Evolutionary conservation across 2,113 vertebrate genomes (phyloP).

Genomic region (Eublepharis macularius): DNA sequence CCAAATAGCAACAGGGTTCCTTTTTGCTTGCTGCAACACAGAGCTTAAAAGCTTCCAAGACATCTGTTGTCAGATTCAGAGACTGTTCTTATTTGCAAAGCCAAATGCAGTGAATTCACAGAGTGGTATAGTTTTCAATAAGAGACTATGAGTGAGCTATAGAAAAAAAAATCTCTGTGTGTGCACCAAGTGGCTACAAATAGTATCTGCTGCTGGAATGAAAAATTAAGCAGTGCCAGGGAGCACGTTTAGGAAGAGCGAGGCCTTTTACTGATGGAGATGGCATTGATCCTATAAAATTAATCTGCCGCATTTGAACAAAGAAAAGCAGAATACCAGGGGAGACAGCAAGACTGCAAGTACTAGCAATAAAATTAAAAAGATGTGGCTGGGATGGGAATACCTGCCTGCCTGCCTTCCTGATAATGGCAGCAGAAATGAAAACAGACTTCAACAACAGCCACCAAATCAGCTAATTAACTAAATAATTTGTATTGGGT

Average conservation of each 20-base stretch:
- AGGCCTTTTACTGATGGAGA: constrained; percentile 13
- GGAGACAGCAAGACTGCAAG: constrained; percentile 19
- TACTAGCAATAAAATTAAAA: constrained; percentile 36
- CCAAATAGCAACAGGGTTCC: neutral
- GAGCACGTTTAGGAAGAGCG: neutral
- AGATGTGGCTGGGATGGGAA: constrained; percentile 25
- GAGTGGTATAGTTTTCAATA: neutral
- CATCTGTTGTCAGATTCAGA: neutral
- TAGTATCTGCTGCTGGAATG: neutral
- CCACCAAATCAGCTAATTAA: constrained; percentile 66
- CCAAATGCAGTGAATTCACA: neutral
- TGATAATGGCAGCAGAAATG: constrained; percentile 27
- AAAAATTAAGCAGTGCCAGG: constrained; percentile 13
- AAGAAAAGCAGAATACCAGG: constrained; percentile 30
- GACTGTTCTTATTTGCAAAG: constrained; percentile 1
- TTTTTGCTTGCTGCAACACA: neutral
- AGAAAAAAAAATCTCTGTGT: neutral
- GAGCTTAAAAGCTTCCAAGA: neutral
- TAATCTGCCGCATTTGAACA: constrained; percentile 13
- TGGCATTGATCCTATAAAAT: constrained; percentile 46
- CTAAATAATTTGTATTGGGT: constrained; percentile 53
- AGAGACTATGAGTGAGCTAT: neutral
- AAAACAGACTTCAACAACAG: constrained; percentile 44
- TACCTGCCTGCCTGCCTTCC: constrained; percentile 44
- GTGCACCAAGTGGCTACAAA: neutral